Base-by-base conservation (phyloP, 2,888 invertebrate species). In the Eupithecia exiguata region DNA sequence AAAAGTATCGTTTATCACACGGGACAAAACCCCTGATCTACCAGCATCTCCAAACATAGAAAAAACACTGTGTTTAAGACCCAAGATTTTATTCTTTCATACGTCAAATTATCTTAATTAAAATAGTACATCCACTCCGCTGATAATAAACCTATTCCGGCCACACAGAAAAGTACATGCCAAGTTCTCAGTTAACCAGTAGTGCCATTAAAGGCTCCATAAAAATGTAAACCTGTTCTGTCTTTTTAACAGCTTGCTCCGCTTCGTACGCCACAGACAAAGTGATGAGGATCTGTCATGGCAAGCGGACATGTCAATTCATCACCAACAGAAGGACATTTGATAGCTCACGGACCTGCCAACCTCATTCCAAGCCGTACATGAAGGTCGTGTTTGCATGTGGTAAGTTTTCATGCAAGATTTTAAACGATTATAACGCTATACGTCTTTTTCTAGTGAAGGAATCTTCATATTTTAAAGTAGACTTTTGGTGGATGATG, bases 231-330 rank as follows among this genome's bases (percentile, higher is more conserved):
- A 30, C 1, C 30, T 30, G 1, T 30, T 40, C 7, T 46, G 46
- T 46, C 9, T 7, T 53, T 30, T 62, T 62, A 25, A 46, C 95
- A 98, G 98, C 97, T 61, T 98, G 98, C 89, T 95, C 96, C 86
- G 97, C 97, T 40, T 96, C 96, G 79, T 97, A 97, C 87, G 97
- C 98, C 9, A 96, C 97, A 21, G 97, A 98, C 90, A 97, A 97
- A n/a, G 97, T 98, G 77, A 97, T 98, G 96, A 96, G 97, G 88
- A 94, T 96, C 73, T 98, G 98, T 86, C 97, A 97, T 84, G 98
- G 98, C 12, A 96, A 96, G 85, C 95, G 97, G 74, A 95, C 95
- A 69, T 98, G 98, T 87, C 95, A 96, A 75, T 94, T 98, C 75
- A 94, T 95, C 43, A 97, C 97, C 5, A 97, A 96, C 88, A 95